Base-by-base conservation (phyloP, 2,888 invertebrate species). In the Ypsolopha sequella region DNA sequence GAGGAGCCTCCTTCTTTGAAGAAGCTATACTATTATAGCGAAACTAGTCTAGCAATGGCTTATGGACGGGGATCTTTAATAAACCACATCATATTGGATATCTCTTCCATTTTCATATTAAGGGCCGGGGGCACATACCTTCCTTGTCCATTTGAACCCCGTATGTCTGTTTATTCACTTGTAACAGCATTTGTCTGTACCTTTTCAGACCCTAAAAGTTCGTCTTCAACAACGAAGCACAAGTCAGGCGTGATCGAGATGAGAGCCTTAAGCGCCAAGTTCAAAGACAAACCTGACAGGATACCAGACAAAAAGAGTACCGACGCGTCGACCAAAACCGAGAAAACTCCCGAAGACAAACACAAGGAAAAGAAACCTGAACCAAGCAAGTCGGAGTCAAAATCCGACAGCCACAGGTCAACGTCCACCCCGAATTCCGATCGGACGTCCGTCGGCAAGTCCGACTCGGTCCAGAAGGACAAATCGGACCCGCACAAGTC, bases 221-320 rank as follows among this genome's bases (percentile, higher is more conserved):
- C n/a, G n/a, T n/a, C 81, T 0, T 64, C 68, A 9, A 39, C 60
- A 6, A 63, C 76, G 0, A 84, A 85, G 60, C 84, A 79, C 55
- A 85, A 86, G 57, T 70, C 64, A 1, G 87, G 86, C 1, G 86
- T 87, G 2, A 87, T 87, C 47, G 87, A 87, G 56, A 87, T 87
- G 87, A 63, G 87, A 59, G 85, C 87, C 0, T 60, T 87, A 0
- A 84, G 85, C 55, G 76, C 80, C 0, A 84, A 84, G 53, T 84
- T 80, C 56, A 77, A 78, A 55, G 76, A 82, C 9, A 81, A 82
- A 54, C 63, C 81, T 0, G 69, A 76, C 1, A 82, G 80, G 54
- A 65, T 82, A 50, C 11, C 71, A 0, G 69, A 58, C 45, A 70
- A 78, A 38, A 84, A 84, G 54, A 81, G 78, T 48, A 64, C 70